Evolutionary conservation across 1,140 invertebrate genomes (phyloP), one percentile per base, ranked within the genome.

Genomic region (Drosophila littoralis): DNA sequence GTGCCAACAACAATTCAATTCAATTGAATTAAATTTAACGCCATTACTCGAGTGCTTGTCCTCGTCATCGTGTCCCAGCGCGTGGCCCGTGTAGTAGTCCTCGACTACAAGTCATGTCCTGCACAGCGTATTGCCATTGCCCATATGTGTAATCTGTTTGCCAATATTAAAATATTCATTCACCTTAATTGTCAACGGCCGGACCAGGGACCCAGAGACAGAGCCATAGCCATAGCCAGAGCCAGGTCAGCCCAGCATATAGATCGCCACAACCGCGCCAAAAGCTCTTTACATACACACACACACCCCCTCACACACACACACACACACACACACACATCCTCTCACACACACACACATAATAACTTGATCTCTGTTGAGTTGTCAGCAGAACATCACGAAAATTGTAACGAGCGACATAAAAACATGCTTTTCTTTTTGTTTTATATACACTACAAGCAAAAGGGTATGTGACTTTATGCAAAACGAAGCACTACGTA

Each of bases 111-210:
- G 72, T 68, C 80, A 52, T 69, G 69, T 32, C 77, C 76, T 58
- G 46, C 7, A 35, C 64, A 68, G 75, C 36, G 54, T 43, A 71
- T 57, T 60, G 64, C 75, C 79, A 82, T 70, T 88, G 79, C 65
- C 77, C 77, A 88, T 75, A 90, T 88, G 84, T 84, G 85, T 88
- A 89, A 88, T 88, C 84, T 88, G 84, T 89, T 88, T 88, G 84
- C 77, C 85, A 89, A 88, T 88, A 88, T 84, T 88, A 88, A 88
- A 88, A 88, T 88, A 88, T 88, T 88, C 85, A 88, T 88, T 84
- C 84, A 84, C 84, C 84, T 89, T 88, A 89, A 88, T 88, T 88
- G 84, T 88, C 84, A 88, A 89, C 85, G 84, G 84, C 60, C 81
- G 46, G 57, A 60, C 38, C 12, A 7, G 32, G 36, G 9, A 9